Conservation (phyloP, 23 tunicate species). For the Aplidium turbinatum region DNA sequence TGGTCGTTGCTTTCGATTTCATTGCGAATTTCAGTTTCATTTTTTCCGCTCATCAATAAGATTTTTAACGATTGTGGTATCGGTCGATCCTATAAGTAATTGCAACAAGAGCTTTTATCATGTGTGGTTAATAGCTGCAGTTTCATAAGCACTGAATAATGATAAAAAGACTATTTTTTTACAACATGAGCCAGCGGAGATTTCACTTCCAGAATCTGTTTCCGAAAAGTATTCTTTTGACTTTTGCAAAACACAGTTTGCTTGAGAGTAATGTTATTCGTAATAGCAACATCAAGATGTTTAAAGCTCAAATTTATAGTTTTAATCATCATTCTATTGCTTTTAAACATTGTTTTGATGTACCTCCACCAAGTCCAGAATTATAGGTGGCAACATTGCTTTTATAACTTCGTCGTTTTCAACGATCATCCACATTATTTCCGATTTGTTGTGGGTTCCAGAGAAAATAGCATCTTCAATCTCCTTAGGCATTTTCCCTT, state of each 20-base stretch:
- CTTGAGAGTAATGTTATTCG: too few relatives aligned
- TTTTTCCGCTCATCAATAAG: constrained; percentile 52
- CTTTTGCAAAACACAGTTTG: too few relatives aligned
- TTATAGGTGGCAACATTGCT: constrained; percentile 39
- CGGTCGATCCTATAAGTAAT: constrained; percentile 39
- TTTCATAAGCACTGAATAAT: too few relatives aligned
- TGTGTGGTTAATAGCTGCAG: too few relatives aligned
- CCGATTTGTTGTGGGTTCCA: constrained; percentile 26
- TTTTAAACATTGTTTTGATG: not conserved
- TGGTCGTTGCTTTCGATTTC: constrained; percentile 34
- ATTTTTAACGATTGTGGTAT: constrained; percentile 52
- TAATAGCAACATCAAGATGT: too few relatives aligned
- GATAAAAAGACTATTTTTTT: too few relatives aligned
- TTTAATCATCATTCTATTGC: too few relatives aligned
- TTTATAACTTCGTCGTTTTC: constrained; percentile 50
- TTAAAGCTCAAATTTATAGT: too few relatives aligned
- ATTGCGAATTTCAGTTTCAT: constrained; percentile 38
- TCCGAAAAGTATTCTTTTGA: too few relatives aligned
- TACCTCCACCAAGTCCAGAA: constrained; percentile 40
- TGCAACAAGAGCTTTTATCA: too few relatives aligned
- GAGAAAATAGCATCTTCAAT: constrained; percentile 57
- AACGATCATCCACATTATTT: constrained; percentile 25
- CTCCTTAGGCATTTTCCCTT: constrained; percentile 59
- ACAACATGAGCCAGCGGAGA: too few relatives aligned
- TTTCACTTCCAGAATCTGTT: too few relatives aligned